Conservation (phyloP, 1,140 invertebrate species). For the Xylocopa sonorina region DNA sequence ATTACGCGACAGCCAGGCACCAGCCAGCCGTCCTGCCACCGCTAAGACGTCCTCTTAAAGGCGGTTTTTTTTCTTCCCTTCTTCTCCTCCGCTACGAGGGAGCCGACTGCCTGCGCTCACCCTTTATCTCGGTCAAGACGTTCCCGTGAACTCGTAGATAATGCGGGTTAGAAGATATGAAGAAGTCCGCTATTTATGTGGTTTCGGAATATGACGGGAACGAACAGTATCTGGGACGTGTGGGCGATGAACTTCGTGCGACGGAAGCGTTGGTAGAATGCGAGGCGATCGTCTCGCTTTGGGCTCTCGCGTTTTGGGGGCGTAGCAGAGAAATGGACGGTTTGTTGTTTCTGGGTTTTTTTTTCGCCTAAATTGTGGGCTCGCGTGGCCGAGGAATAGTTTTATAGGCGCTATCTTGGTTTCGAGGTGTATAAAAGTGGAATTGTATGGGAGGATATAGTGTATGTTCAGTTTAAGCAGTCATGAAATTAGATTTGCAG, state of each 20-base stretch:
- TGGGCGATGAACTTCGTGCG: background rate
- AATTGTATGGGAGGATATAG: too few species aligned
- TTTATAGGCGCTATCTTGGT: too few species aligned
- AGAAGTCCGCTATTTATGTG: background rate
- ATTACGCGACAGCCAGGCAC: constrained; percentile 53
- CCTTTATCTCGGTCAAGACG: constrained; percentile 15
- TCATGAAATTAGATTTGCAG: background rate
- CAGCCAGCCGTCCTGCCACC: constrained; percentile 33
- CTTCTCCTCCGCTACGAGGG: background rate
- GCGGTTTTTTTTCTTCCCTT: constrained; percentile 42
- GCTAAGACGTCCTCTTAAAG: constrained; percentile 59
- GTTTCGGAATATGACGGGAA: background rate
- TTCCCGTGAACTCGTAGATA: background rate
- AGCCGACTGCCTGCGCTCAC: background rate
- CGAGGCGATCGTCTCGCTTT: too few species aligned
- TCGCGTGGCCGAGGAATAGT: too few species aligned
- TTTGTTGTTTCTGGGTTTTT: too few species aligned
- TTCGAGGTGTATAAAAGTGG: too few species aligned
- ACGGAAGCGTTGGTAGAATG: too few species aligned
- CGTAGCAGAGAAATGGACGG: too few species aligned
- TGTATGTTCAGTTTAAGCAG: background rate
- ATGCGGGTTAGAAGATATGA: background rate
- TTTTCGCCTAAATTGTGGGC: too few species aligned
- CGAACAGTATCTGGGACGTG: too few species aligned
- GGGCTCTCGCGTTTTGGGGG: too few species aligned